Percentiles rank a stretch among this genome's conserved stretches.
These are phyloP conservation scores for Eutrigla gurnardus DNA, from an alignment of 2,797 vertebrate genomes.

Conservation along the genomic window DNA sequence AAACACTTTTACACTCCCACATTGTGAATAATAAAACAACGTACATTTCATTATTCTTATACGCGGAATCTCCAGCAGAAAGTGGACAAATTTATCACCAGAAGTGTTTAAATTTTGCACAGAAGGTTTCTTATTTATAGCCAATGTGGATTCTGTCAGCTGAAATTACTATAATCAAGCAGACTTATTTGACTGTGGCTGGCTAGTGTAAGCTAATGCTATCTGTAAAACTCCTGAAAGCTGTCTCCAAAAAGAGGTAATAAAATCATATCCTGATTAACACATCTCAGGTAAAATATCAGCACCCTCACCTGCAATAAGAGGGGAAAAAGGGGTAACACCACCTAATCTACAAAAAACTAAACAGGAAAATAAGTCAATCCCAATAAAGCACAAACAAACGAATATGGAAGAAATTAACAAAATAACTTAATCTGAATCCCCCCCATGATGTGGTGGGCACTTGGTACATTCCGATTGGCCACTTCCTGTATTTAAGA, in stretches of 20 bases:
- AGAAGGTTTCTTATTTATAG: too few species aligned
- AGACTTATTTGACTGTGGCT: not conserved
- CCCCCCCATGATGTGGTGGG: not conserved
- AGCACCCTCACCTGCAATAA: too few species aligned
- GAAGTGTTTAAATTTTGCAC: not conserved
- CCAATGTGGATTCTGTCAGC: not conserved
- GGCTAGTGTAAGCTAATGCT: not conserved
- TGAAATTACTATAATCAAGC: not conserved
- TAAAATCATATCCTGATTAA: not conserved
- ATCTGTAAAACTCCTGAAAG: not conserved
- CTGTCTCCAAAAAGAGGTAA: not conserved
- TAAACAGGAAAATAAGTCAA: not conserved
- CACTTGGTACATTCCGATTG: not conserved
- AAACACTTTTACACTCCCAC: conserved; percentile 23
- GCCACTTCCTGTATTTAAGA: not conserved
- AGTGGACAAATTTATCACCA: not conserved
- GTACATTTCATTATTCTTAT: not conserved
- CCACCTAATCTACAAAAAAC: not conserved
- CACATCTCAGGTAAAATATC: not conserved
- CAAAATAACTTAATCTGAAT: not conserved
- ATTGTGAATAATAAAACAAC: conserved; percentile 12
- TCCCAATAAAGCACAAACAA: too few species aligned
- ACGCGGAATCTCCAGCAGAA: not conserved
- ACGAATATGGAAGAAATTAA: not conserved
- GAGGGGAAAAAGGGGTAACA: too few species aligned